phyloP scores from a whole-genome alignment of 2,888 invertebrate genomes.

The Drosophila siamana region DNA sequence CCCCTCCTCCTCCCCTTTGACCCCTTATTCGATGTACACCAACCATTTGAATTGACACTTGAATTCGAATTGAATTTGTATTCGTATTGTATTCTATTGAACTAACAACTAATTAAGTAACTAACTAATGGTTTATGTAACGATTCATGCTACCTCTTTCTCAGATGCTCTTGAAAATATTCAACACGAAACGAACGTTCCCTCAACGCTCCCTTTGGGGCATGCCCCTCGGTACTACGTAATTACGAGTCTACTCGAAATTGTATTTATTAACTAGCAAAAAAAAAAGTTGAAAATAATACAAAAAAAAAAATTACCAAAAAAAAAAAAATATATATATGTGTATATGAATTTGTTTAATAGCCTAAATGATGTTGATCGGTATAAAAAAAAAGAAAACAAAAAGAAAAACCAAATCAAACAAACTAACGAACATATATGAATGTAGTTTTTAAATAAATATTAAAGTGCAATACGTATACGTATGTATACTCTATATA shows the following conservation, averaged over 20 bases:
- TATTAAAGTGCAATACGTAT: conserved; percentile 32
- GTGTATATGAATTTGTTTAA: conserved; percentile 54
- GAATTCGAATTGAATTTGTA: conserved; percentile 32
- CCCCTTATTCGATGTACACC: conserved; percentile 40
- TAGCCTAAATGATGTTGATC: conserved; percentile 65
- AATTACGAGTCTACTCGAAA: conserved; percentile 54
- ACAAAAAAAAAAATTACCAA: conserved; percentile 32
- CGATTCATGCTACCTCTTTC: conserved; percentile 72
- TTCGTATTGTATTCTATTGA: conserved; percentile 43
- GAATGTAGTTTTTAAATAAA: conserved; percentile 56
- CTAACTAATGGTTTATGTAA: conserved; percentile 53
- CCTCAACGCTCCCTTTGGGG: conserved; percentile 35
- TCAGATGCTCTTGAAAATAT: conserved; percentile 53
- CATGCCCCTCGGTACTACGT: conserved; percentile 37
- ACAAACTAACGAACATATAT: conserved; percentile 14
- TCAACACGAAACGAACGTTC: conserved; percentile 48
- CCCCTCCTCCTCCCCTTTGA: neutral
- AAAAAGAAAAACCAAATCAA: conserved; percentile 8
- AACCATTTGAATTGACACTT: conserved; percentile 30
- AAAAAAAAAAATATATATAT: conserved; percentile 36
- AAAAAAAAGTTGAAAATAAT: conserved; percentile 25
- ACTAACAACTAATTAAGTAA: conserved; percentile 35
- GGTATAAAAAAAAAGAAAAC: conserved; percentile 17
- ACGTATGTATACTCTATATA: conserved; percentile 13
- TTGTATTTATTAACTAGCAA: conserved; percentile 60